phyloP scores from a whole-genome alignment of 2,113 vertebrate species.

The Proteles cristata region DNA sequence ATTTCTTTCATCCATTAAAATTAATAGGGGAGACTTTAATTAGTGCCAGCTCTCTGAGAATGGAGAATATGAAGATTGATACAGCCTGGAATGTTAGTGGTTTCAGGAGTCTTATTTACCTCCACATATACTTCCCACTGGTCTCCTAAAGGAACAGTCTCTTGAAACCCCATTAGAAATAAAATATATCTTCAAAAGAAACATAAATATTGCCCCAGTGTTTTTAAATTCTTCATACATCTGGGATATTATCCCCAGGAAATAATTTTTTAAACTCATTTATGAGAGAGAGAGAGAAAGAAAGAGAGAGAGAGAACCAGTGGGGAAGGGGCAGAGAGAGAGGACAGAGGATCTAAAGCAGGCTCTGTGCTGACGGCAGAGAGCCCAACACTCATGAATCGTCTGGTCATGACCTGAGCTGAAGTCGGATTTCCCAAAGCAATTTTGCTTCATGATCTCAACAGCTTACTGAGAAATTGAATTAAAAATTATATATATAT shows the following conservation, averaged over 20 bases:
- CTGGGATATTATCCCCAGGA: neutral
- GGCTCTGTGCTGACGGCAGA: too few relatives aligned
- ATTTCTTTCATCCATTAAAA: conserved; percentile 46
- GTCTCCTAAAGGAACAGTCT: neutral
- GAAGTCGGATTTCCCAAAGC: neutral
- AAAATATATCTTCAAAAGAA: neutral
- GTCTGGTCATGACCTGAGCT: too few relatives aligned
- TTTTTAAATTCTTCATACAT: neutral
- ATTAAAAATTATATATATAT: too few relatives aligned
- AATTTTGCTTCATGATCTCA: neutral
- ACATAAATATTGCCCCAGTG: neutral
- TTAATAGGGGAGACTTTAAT: neutral
- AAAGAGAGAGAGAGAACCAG: too few relatives aligned
- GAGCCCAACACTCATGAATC: too few relatives aligned
- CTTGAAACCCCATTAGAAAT: neutral
- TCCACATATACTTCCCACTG: neutral
- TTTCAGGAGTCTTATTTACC: neutral
- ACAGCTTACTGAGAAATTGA: neutral
- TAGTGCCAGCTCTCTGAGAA: neutral
- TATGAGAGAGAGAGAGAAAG: too few relatives aligned
- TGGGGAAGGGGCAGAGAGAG: too few relatives aligned
- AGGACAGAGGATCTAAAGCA: too few relatives aligned
- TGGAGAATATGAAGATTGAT: neutral
- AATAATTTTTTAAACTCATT: too few relatives aligned
- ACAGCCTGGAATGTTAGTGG: neutral